These are phyloP conservation scores for Panzeria rudis DNA, from an alignment of 2,888 invertebrate species.

Conservation along the genomic window DNA sequence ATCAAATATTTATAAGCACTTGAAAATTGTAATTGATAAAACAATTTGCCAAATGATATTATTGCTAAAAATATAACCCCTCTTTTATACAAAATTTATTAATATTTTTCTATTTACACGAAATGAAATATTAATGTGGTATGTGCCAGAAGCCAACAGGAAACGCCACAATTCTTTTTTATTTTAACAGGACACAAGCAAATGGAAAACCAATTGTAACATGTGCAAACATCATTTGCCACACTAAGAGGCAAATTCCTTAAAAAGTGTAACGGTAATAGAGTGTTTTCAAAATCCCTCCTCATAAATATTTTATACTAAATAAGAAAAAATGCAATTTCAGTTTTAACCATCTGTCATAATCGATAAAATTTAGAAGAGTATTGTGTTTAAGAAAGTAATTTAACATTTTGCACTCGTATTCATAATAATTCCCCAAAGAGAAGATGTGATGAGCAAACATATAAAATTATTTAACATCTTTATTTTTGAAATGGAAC, in stretches of 20 bases:
- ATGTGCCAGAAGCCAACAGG: conserved; percentile 14
- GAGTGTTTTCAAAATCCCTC: background rate
- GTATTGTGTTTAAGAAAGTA: conserved; percentile 38
- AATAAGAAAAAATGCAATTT: conserved; percentile 53
- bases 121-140: conserved; percentile 60
- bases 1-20: conserved; percentile 67
- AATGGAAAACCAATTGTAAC: conserved; percentile 65
- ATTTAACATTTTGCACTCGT: conserved; percentile 50
- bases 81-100: conserved; percentile 30
- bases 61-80: conserved; percentile 33
- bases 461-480: conserved; percentile 18
- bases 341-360: conserved; percentile 70
- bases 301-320: conserved; percentile 49
- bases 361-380: conserved; percentile 60
- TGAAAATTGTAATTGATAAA: conserved; percentile 37
- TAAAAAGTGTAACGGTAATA: background rate
- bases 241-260: conserved; percentile 35
- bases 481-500: background rate
- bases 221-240: conserved; percentile 63
- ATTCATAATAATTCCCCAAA: conserved; percentile 57
- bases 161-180: conserved; percentile 11
- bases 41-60: conserved; percentile 63
- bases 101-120: conserved; percentile 42
- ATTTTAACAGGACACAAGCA: background rate
- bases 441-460: conserved; percentile 17